Evolutionary conservation across 2,888 invertebrate species (phyloP).

Genomic region (Folsomia manolachei): DNA sequence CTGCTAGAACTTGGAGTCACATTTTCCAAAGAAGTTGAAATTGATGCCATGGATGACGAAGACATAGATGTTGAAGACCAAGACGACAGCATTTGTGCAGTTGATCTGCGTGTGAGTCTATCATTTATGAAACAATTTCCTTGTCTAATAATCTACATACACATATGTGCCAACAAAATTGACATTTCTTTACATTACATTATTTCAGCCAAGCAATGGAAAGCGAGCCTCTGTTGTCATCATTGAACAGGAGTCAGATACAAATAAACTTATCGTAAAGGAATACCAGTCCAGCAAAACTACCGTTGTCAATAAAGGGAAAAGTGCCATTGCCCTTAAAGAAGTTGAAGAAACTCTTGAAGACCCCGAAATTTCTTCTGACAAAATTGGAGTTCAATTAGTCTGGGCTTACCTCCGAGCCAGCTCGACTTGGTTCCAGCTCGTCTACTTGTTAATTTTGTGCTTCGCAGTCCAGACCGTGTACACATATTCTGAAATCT

Average conservation of each 20-base stretch:
- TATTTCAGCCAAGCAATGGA: background rate
- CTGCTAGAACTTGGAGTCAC: slow-evolving; percentile 15
- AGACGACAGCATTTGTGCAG: too few species aligned
- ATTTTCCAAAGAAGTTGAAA: slow-evolving; percentile 18
- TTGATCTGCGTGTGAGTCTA: too few species aligned
- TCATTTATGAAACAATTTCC: too few species aligned
- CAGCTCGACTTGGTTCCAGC: slow-evolving; percentile 55
- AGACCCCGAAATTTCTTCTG: background rate
- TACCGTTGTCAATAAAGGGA: background rate
- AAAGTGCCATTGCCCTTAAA: background rate
- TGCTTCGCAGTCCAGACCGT: slow-evolving; percentile 64
- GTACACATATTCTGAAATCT: slow-evolving; percentile 69
- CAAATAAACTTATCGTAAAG: background rate
- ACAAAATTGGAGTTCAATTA: slow-evolving; percentile 3
- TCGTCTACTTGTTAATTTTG: slow-evolving; percentile 60
- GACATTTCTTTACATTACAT: background rate
- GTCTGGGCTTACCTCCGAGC: slow-evolving; percentile 5
- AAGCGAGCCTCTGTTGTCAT: background rate
- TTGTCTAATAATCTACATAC: too few species aligned
- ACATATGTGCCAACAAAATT: too few species aligned
- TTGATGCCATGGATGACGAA: slow-evolving; percentile 9
- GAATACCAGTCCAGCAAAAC: background rate
- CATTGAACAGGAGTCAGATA: background rate
- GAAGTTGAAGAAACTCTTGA: background rate
- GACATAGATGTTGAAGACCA: slow-evolving; percentile 1